Base-by-base conservation (phyloP, 2,113 vertebrate species). In the Sylvia atricapilla region DNA sequence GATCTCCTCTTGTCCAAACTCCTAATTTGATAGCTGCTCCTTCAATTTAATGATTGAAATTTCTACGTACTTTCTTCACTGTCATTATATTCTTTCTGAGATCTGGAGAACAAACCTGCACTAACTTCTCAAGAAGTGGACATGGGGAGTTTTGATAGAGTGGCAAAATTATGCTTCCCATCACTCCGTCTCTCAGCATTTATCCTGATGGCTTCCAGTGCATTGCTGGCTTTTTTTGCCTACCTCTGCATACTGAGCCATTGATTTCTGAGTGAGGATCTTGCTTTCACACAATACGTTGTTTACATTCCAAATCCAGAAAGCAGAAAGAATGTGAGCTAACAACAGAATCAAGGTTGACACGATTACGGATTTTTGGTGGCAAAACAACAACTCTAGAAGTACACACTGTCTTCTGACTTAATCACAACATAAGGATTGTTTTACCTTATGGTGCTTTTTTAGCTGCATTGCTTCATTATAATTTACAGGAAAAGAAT, bases 401-500 rank as follows among this genome's bases (percentile, higher is more conserved):
- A 89, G 7, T 37, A 25, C 43, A 85, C 18, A 11, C 7, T 63
- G 27, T 47, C 56, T 68, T 69, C 35, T 70, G 58, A 41, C 14
- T 43, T n/a, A 52, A 70, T 67, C 55, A 87, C 84, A 95, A 79
- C 55, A 73, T 28, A 79, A 39, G 17, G 39, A 80, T 67, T 85
- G 30, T 55, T 95, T 94, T 70, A 86, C 10, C 10, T 85, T 83
- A 64, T 53, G 86, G 47, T 67, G 63, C n/a, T 75, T 94, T 92
- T 91, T 86, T 77, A 88, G 59, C 11, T 85, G 37, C 21, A 55
- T 52, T 84, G 9, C 8, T 79, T 94, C 69, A 76, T 87, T 84
- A 90, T 62, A 33, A n/a, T 89, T 94, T 91, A 94, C 90, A 75
- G 72, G 88, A 95, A 94, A 84, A 78, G 73, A 68, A 87, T 74